Evolutionary conservation across 2,888 invertebrate species (phyloP).

Genomic region (Pharmacophagus antenor): DNA sequence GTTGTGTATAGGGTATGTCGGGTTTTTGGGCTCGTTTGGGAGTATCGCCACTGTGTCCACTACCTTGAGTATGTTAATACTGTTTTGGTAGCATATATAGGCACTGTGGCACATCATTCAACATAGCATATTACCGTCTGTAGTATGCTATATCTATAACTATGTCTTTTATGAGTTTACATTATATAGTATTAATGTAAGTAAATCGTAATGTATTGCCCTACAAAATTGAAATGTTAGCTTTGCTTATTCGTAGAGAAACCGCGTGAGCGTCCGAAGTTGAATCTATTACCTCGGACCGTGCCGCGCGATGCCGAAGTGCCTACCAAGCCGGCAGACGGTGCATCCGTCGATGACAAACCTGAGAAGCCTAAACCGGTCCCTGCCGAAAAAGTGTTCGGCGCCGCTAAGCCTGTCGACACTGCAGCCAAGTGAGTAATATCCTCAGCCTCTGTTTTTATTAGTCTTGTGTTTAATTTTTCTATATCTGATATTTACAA

Average conservation of each 20-base stretch:
- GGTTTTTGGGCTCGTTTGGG: too few relatives aligned
- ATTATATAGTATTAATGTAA: too few relatives aligned
- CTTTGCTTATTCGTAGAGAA: slow-evolving; percentile 48
- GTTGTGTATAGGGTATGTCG: too few relatives aligned
- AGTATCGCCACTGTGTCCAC: too few relatives aligned
- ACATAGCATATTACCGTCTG: too few relatives aligned
- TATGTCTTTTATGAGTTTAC: too few relatives aligned
- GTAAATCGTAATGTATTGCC: too few relatives aligned
- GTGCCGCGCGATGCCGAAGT: slow-evolving; percentile 83
- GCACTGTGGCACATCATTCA: too few relatives aligned
- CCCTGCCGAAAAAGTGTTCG: slow-evolving; percentile 90
- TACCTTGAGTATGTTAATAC: too few relatives aligned
- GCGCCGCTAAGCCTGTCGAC: slow-evolving; percentile 97
- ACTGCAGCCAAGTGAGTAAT: slow-evolving; percentile 87
- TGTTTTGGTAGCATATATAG: too few relatives aligned
- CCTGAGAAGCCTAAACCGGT: slow-evolving; percentile 70
- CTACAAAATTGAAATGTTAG: not conserved
- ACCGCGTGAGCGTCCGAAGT: slow-evolving; percentile 86
- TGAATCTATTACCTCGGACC: slow-evolving; percentile 90
- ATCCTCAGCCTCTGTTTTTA: not conserved
- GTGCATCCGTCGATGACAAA: slow-evolving; percentile 47
- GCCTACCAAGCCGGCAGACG: slow-evolving; percentile 60
- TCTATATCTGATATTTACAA: not conserved
- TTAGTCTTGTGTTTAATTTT: not conserved
- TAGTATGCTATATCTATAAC: too few relatives aligned